Evolutionary conservation across 2,797 vertebrate species (phyloP), one percentile per base, ranked within the genome.

Genomic region (Gila robusta): DNA sequence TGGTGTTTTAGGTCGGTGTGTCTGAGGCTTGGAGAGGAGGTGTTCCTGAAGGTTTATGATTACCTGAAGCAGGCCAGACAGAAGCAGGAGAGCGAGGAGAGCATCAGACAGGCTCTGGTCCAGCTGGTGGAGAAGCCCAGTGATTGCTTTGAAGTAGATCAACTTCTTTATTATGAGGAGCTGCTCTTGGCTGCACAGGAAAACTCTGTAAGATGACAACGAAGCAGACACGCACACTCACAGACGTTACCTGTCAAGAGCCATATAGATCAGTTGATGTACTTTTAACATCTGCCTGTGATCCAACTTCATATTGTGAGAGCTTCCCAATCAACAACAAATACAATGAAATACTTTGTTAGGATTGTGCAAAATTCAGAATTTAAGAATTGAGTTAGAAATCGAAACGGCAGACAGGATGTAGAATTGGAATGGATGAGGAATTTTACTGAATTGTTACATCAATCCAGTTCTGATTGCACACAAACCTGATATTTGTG

Each of bases 161-260:
- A 97, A 87, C 94, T 97, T 80, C 94, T 97, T 37, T 97, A 96
- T 88, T 96, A 96, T 0, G 96, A 98, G 87, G 94, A 96, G 1
- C 94, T 96, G 87, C 91, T 97, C 1, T 89, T 86, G 84, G 84
- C 59, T 44, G 79, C 73, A 19, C 4, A 59, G 76, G 84, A 39
- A 21, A 70, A 71, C 16, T 62, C 35, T 28, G 26, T 41, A 79
- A 83, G 37, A 62, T 79, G 62, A 23, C 12, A 47, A 69, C 26
- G 19, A 85, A 49, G 14, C 81, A 73, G 37, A 56, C 44, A 73
- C 81, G 64, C 73, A 64, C 77, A 52, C 71, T 21, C 28, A 41
- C 79, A 79, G 64, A 87, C 54, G 28, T 35, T 69, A 54, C 26
- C 9, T 39, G 35, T 71, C 41, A 81, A 81, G 8, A 69, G 2